phyloP scores from a whole-genome alignment of 2,888 invertebrate species.

The Allolobophora icterica region DNA sequence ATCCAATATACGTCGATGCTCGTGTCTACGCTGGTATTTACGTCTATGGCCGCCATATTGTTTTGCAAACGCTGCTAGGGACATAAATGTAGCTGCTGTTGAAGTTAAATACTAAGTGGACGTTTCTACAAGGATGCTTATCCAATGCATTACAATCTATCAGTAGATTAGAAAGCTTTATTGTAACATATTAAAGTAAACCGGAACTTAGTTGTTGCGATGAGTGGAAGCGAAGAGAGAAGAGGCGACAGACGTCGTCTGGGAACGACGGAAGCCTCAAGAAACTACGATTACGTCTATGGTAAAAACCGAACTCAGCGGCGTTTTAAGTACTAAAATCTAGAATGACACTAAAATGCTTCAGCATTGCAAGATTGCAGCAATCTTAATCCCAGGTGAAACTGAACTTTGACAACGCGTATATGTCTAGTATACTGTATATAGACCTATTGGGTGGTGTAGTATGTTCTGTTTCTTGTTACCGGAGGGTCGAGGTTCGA shows the following conservation, averaged over 20 bases:
- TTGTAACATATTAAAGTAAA: neutral
- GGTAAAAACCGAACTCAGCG: neutral
- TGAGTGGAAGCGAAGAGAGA: neutral
- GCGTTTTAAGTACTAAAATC: neutral
- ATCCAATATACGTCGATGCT: no score
- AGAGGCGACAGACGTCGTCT: neutral
- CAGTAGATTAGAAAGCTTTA: neutral
- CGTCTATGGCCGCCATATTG: neutral
- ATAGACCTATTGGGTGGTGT: no score
- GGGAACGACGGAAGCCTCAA: neutral
- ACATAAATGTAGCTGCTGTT: no score
- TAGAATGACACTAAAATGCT: neutral
- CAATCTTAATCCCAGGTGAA: neutral
- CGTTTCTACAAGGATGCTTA: neutral
- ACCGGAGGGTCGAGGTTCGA: no score
- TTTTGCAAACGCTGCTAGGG: neutral
- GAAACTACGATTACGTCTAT: slow-evolving; percentile 5
- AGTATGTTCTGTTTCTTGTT: no score
- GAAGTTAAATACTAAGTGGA: neutral
- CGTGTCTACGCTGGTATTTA: no score
- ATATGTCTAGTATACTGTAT: no score
- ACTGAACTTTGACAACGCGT: neutral
- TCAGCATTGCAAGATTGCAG: neutral
- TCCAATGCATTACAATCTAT: neutral
- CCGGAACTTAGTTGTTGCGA: neutral